Base-by-base conservation (phyloP, 2,888 invertebrate genomes). In the Leptinotarsa haldemani region DNA sequence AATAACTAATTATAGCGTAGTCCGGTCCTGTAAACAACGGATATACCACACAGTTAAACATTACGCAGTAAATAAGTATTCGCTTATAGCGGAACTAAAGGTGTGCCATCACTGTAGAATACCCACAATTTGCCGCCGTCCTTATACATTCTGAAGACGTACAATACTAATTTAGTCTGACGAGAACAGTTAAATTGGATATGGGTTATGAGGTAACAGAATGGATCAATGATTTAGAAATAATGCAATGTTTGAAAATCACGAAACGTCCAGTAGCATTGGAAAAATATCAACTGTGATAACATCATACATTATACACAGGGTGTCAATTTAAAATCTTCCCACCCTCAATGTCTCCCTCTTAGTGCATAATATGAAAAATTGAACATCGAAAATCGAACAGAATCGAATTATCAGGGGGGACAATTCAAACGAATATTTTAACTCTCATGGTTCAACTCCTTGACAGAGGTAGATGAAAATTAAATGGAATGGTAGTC, bases 131-230 rank as follows among this genome's bases (percentile, higher is more conserved):
- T 56, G 18, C 20, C 56, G 22, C 56, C 20, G 22, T 22, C 53
- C 22, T 50, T 56, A 56, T 56, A 3, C 20, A 56, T 56, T 56
- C 56, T 56, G 22, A 13, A 56, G 20, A 13, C 56, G 56, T 56
- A 56, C 56, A 22, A 56, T 56, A 56, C 56, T 20, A 20, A 56
- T 56, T 56, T 56, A 56, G 56, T 56, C 56, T 56, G 56, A 56
- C 13, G 22, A 56, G 56, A 56, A 56, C 56, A 56, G 56, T 56
- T 56, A 56, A 56, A 56, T 25, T 22, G 22, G 20, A 56, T 56
- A 56, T 56, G 22, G 56, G 56, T 56, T 56, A 56, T 56, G 20
- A 56, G 56, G 56, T 56, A 56, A 56, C 56, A 50, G 15, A 56
- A 56, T 22, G 22, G 15, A 52, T 52, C 18, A 40, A 40, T 40